Evolutionary conservation across 2,888 invertebrate species (phyloP).

Genomic region (Metellina segmentata): DNA sequence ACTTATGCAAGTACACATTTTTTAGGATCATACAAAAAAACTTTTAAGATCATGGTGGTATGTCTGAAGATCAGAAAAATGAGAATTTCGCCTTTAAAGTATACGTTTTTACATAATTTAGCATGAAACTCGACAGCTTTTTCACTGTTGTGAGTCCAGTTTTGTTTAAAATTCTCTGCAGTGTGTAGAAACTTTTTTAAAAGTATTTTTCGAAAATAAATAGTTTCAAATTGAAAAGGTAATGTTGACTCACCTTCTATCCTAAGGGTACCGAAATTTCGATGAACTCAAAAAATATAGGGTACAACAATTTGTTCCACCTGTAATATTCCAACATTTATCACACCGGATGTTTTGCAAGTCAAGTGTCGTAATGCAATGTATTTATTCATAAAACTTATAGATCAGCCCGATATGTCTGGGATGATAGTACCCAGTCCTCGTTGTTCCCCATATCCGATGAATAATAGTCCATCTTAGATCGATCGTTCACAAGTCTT

Average conservation of each 20-base stretch:
- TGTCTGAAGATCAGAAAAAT: neutral
- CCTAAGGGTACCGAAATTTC: neutral
- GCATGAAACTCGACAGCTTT: neutral
- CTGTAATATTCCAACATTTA: neutral
- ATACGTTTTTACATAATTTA: neutral
- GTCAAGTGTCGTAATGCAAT: constrained; percentile 16
- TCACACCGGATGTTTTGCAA: constrained; percentile 12
- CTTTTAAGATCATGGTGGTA: neutral
- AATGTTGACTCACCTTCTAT: neutral
- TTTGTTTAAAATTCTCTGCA: neutral
- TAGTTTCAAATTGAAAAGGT: neutral
- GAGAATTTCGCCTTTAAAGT: neutral
- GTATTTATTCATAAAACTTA: constrained; percentile 27
- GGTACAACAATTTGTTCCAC: neutral
- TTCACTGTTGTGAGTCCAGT: too few relatives aligned
- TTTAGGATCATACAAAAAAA: too few relatives aligned
- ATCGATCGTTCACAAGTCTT: too few relatives aligned
- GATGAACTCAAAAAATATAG: neutral
- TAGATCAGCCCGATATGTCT: constrained; percentile 8
- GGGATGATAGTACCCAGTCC: neutral
- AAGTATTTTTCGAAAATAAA: neutral
- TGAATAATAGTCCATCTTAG: too few relatives aligned
- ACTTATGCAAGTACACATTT: too few relatives aligned
- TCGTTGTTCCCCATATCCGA: too few relatives aligned
- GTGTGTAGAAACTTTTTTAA: neutral